Base-by-base conservation (phyloP, 2,888 invertebrate species). In the Masnerella sp. region DNA sequence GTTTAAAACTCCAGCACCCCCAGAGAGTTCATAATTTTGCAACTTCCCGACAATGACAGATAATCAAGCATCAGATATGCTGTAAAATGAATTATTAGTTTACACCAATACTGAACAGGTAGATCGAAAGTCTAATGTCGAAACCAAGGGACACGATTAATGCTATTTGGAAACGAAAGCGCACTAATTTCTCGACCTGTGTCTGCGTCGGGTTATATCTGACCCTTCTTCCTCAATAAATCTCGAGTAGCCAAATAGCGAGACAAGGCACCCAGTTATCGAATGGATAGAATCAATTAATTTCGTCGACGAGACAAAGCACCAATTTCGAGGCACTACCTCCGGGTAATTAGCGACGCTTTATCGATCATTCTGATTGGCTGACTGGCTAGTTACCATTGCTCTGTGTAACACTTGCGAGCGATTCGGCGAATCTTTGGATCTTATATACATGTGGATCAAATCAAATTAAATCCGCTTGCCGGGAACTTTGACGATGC, bases 321-420 rank as follows among this genome's bases (percentile, higher is more conserved):
- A 78, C 79, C 81, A 80, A 82, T 83, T 82, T 82, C 78, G 78
- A 78, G 78, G 79, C 74, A 77, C 78, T 75, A 78, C 74, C 77
- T 68, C 75, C 58, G 76, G 78, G 80, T 82, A 84, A 83, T 84
- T 83, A 84, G 82, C 80, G 76, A 77, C 77, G 81, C 82, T 82
- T 84, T 83, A 83, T 83, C 81, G 83, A 83, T 83, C 82, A 83
- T 81, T 78, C 80, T 79, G 80, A 82, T 82, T 82, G 78, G 78
- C 68, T 61, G 70, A 67, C 64, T 71, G 64, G 68, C 59, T 74
- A 62, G 68, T 74, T 68, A 76, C 76, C 59, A 54, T 15, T 38
- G 58, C 71, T 52, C 71, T 54, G 18, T 71, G 64, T 52, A 64
- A 68, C 71, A 67, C 65, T 54, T 67, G 59, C 73, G 58, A 73